phyloP scores from a whole-genome alignment of 2,888 invertebrate species.

The Torymus tubicola region DNA sequence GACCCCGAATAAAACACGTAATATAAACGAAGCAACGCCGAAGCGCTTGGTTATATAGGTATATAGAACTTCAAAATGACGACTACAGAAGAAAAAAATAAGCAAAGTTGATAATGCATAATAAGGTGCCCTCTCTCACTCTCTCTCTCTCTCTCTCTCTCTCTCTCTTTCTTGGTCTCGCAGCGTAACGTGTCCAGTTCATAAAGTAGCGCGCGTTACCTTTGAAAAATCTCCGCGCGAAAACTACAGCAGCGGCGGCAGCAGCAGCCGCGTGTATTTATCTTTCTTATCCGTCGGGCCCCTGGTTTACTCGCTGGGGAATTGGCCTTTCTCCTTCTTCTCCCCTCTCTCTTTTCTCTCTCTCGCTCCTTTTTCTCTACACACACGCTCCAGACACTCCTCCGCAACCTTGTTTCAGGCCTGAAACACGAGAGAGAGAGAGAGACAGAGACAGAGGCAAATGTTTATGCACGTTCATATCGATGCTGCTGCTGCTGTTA shows the following conservation, averaged over 20 bases:
- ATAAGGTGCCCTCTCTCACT: slow-evolving; percentile 66
- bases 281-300: slow-evolving; percentile 69
- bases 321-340: slow-evolving; percentile 6
- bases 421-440: slow-evolving; percentile 41
- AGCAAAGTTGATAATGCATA: slow-evolving; percentile 74
- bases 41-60: background rate
- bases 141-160: background rate
- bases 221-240: slow-evolving; percentile 57
- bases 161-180: no score
- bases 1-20: slow-evolving; percentile 48
- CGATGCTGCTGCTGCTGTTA: slow-evolving; percentile 30
- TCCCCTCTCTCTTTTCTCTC: no score
- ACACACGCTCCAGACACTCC: no score
- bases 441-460: slow-evolving; percentile 55
- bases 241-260: slow-evolving; percentile 10
- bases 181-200: slow-evolving; percentile 68
- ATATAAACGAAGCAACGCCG: slow-evolving; percentile 40
- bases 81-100: slow-evolving; percentile 59
- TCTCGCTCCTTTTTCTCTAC: no score
- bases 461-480: slow-evolving; percentile 57
- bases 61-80: slow-evolving; percentile 32
- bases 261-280: slow-evolving; percentile 65
- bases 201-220: slow-evolving; percentile 70
- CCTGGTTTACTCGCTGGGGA: background rate
- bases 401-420: slow-evolving; percentile 51